Base-by-base conservation (phyloP, 2,797 vertebrate genomes). In the Carcharodon carcharias region DNA sequence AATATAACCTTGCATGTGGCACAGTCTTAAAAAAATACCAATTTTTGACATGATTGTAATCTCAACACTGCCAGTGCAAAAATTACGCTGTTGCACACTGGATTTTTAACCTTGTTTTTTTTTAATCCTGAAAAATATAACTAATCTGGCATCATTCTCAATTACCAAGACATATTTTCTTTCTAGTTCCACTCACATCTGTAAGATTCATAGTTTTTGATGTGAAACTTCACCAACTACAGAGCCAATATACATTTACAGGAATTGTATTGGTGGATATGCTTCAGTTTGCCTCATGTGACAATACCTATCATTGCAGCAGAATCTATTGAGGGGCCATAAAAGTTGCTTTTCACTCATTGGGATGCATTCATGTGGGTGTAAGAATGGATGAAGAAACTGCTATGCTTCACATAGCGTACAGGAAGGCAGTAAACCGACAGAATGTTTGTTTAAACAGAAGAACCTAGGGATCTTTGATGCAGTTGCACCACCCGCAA, bases 361-460 rank as follows among this genome's bases (percentile, higher is more conserved):
- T 97, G 80, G 95, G n/a, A 61, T 96, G 97, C 97, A 97, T 97
- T 97, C 96, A 35, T 95, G 96, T 63, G 95, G 97, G 96, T 96
- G 95, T 96, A 80, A 54, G 96, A 40, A 67, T 67, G 61, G 63
- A 26, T 45, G n/a, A 11, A 26, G 93, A 77, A 87, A 45, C 73
- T 96, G 88, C 95, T 58, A 61, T n/a, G 87, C 65, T 40, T 96
- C 58, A 96, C 91, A 96, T 96, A 89, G 89, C 94, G 67, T 87
- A 92, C 96, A 96, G 96, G 93, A 96, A 89, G 96, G 0, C 8
- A 95, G 87, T 71, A 96, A 96, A 97, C 96, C 50, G 77, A 9
- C 50, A 80, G 56, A 96, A 96, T 89, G 96, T 95, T 96, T 96
- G 96, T 89, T 65, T 61, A 89, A 96, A 97, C 56, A 96, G 96